A percentile compares a stretch with the other conserved stretches of the same genome.
Conservation (phyloP, 2,113 vertebrate genomes). For the Hyperoodon ampullatus region DNA sequence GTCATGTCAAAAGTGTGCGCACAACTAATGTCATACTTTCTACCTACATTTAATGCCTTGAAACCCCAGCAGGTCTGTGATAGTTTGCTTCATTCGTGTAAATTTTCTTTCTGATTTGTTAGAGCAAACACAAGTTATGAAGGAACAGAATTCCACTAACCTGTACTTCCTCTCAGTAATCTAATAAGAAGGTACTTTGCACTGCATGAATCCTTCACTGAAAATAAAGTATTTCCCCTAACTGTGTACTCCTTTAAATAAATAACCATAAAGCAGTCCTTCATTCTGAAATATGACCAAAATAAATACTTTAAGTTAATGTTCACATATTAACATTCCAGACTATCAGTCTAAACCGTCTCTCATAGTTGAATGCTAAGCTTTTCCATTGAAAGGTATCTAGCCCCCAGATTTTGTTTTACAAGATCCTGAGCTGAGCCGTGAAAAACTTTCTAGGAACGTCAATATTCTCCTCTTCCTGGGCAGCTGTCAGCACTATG, state of each 20-base stretch:
- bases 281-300: slow-evolving; percentile 50
- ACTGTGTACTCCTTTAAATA: not conserved
- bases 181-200: not conserved
- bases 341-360: not conserved
- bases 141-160: not conserved
- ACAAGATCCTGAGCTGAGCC: slow-evolving; percentile 50
- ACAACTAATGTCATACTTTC: not conserved
- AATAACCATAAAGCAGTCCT: slow-evolving; percentile 2
- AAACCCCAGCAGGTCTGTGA: not conserved
- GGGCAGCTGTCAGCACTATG: not conserved
- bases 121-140: not conserved
- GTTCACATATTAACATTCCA: slow-evolving; percentile 17
- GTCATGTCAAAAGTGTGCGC: not conserved
- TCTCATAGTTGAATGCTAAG: slow-evolving; percentile 5
- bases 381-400: slow-evolving; percentile 5
- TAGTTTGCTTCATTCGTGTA: not conserved
- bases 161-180: slow-evolving; percentile 30
- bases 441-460: slow-evolving; percentile 35
- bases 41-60: not conserved
- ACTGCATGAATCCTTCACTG: not conserved
- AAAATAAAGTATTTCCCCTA: slow-evolving; percentile 32
- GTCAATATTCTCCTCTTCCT: slow-evolving; percentile 17
- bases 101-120: not conserved
- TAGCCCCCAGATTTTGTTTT: slow-evolving; percentile 27
- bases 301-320: slow-evolving; percentile 51